Base-by-base conservation (phyloP, 2,797 vertebrate genomes). In the Xyrichtys novacula region DNA sequence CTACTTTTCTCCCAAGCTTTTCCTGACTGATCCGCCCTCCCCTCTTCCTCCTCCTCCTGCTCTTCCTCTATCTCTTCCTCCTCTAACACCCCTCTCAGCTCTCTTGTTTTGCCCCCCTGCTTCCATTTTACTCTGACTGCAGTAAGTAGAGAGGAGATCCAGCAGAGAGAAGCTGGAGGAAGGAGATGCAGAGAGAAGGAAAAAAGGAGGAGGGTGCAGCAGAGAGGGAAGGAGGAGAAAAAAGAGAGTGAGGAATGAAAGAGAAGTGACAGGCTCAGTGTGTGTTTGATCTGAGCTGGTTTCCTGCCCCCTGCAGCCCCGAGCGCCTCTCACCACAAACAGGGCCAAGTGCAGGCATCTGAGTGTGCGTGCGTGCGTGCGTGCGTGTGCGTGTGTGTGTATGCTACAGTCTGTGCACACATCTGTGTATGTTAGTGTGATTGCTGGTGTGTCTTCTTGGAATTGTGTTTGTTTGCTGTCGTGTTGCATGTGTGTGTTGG, bases 221-320 rank as follows among this genome's bases (percentile, higher is more conserved):
- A 62, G 32, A 17, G 17, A n/a, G 23, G 7, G 26, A 20, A 4
- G 28, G 25, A 25, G 39, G 23, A 15, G 39, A 5, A 12, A 10
- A 16, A 31, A 5, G 29, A 54, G 31, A 31, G 39, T 22, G 53
- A 49, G 57, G 59, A 61, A 39, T 71, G 69, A 70, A 57, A 53
- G 74, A 72, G 64, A 50, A 73, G 81, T 80, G 81, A 83, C 50
- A 38, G 67, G 11, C 44, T 78, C 66, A 32, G 71, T 75, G 72
- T 78, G 68, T 75, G 71, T 85, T 78, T 83, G 76, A 88, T 88
- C 72, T 74, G 70, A 57, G 72, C 78, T 80, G 65, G 49, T 71
- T 40, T 39, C 71, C 47, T 15, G 52, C 63, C 64, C 63, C 38
- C 53, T 54, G 68, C 74, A 80, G 76, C 76, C 66, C 44, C 57